phyloP scores from a whole-genome alignment of 2,113 vertebrate species.

The Neogale vison region DNA sequence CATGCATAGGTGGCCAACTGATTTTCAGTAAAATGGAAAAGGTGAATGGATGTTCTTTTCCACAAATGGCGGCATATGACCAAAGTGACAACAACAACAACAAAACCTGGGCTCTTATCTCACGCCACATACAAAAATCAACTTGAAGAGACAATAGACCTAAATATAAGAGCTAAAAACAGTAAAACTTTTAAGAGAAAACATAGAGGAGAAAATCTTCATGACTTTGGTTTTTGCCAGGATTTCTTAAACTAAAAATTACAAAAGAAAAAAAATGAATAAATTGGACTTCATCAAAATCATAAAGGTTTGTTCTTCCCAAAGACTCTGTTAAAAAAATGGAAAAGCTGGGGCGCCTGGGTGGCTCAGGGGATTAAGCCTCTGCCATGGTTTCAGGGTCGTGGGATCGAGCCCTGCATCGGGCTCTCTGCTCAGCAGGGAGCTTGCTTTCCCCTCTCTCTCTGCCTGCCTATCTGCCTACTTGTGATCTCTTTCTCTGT shows the following conservation, averaged over 20 bases:
- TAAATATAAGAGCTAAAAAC: not conserved
- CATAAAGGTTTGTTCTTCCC: not conserved
- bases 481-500: too few relatives aligned
- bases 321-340: slow-evolving; percentile 41
- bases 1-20: not conserved
- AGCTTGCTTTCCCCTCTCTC: too few relatives aligned
- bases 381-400: too few relatives aligned
- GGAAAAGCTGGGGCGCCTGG: not conserved
- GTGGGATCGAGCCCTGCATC: too few relatives aligned
- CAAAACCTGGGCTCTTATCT: not conserved
- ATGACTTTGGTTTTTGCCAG: not conserved
- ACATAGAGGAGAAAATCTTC: not conserved
- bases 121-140: not conserved
- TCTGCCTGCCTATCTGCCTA: too few relatives aligned
- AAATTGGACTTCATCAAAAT: not conserved
- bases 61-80: not conserved
- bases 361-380: too few relatives aligned
- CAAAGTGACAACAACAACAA: not conserved
- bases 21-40: not conserved
- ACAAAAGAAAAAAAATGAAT: slow-evolving; percentile 3
- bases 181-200: not conserved
- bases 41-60: not conserved
- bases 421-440: too few relatives aligned
- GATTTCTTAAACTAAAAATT: slow-evolving; percentile 14
- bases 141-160: not conserved